A percentile compares a stretch with the other conserved stretches of the same genome.
phyloP scores from a whole-genome alignment of 2,888 invertebrate genomes.

The Agrilus cyanescens region DNA sequence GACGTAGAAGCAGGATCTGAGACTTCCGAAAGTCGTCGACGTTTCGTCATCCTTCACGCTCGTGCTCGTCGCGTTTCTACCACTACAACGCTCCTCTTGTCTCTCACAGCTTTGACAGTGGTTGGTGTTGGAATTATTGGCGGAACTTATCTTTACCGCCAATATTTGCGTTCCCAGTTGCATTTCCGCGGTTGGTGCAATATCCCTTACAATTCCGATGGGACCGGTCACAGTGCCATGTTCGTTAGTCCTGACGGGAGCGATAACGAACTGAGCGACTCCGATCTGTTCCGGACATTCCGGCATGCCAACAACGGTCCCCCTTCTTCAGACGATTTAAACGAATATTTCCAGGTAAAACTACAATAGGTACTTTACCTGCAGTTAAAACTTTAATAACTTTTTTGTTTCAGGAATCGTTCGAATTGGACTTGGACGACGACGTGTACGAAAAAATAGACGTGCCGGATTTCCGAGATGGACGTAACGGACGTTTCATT shows the following conservation, averaged over 20 bases:
- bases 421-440: conserved; percentile 63
- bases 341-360: not conserved
- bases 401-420: conserved; percentile 55
- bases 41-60: conserved; percentile 35
- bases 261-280: conserved; percentile 6
- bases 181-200: conserved; percentile 58
- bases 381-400: conserved; percentile 4
- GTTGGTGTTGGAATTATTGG: conserved; percentile 58
- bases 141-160: conserved; percentile 64
- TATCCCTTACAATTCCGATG: conserved; percentile 42
- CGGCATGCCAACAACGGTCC: too few species aligned
- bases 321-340: too few species aligned
- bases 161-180: conserved; percentile 52
- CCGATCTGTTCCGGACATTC: conserved; percentile 6
- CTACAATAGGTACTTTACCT: too few species aligned
- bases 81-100: conserved; percentile 54
- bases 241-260: conserved; percentile 5
- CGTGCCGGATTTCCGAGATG: conserved; percentile 73
- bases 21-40: conserved; percentile 25
- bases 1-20: conserved; percentile 37
- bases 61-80: conserved; percentile 45
- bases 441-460: conserved; percentile 73
- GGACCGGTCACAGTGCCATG: conserved; percentile 18
- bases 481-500: conserved; percentile 72
- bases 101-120: conserved; percentile 56